Base-by-base conservation (phyloP, 2,113 vertebrate genomes). In the Acanthochromis polyacanthus region DNA sequence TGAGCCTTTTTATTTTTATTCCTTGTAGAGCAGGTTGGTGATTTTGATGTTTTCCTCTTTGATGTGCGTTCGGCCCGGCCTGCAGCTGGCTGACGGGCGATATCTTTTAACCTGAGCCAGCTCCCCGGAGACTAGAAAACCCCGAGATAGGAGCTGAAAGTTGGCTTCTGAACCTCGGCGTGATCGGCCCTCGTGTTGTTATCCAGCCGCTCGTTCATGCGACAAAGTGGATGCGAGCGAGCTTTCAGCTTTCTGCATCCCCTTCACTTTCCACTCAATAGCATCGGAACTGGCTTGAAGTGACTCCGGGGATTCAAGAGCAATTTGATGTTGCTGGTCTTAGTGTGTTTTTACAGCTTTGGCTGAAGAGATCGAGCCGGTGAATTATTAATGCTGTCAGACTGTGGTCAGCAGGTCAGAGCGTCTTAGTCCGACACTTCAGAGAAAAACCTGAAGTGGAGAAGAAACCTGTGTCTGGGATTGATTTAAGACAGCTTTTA, bases 361-460 rank as follows among this genome's bases (percentile, higher is more conserved):
- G 40, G n/a, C 14, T 67, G 22, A 81, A 79, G 71, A 71, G 61
- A 62, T 80, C 57, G 53, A 73, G 5, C 20, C 43, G 46, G 20
- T 87, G 85, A 86, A 86, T 91, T 78, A 84, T 82, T 84, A 64
- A 91, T 79, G 71, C 17, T 76, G n/a, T 68, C 25, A 73, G 50
- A 68, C 52, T 74, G 71, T 76, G 72, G 76, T 60, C 74, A 43
- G 52, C 67, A 51, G 79, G 82, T 70, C 81, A 80, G 53, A 9
- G 23, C 52, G 38, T 63, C 62, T 85, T 43, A 67, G 15, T 61
- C 15, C 43, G 74, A 69, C 50, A 62, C 62, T 61, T 67, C 69
- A 22, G 32, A 22, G 32, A 76, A 64, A 59, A 53, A 75, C 11
- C 19, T 46, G 14, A 40, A 38, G 32, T 67, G 59, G 22, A 78